Conservation (phyloP, 2,888 invertebrate species). For the Argyresthia goedartella region DNA sequence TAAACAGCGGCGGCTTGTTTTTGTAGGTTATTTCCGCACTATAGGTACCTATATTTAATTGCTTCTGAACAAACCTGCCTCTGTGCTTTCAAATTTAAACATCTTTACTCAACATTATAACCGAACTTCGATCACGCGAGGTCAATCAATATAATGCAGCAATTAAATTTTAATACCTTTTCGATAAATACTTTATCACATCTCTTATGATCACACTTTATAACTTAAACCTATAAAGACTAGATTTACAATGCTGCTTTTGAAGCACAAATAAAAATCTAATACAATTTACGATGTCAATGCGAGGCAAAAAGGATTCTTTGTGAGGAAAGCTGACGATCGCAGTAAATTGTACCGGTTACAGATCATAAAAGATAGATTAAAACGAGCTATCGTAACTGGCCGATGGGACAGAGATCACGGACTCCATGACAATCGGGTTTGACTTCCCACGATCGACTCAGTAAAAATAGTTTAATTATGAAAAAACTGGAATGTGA, state of each 20-base stretch:
- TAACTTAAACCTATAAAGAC: no score
- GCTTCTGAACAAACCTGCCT: not conserved
- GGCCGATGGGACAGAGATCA: constrained; percentile 2
- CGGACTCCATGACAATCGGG: constrained; percentile 26
- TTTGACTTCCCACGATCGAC: constrained; percentile 55
- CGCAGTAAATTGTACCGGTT: not conserved
- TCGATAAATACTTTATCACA: not conserved
- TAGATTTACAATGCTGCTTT: no score
- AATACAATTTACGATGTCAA: not conserved
- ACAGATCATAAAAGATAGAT: constrained; percentile 22
- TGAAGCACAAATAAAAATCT: not conserved
- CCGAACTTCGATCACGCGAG: no score
- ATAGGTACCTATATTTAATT: not conserved
- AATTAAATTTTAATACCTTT: not conserved
- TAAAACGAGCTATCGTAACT: constrained; percentile 17
- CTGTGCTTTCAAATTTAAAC: not conserved
- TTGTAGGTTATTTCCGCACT: constrained; percentile 2
- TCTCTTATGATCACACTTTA: no score
- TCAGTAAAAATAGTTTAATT: constrained; percentile 28
- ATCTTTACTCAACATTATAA: no score
- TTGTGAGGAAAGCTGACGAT: not conserved
- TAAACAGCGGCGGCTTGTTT: not conserved
- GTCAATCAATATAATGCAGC: not conserved
- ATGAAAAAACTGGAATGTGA: constrained; percentile 39
- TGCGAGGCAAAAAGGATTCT: not conserved